phyloP scores from a whole-genome alignment of 2,888 invertebrate genomes.

The Eupithecia centaureata region DNA sequence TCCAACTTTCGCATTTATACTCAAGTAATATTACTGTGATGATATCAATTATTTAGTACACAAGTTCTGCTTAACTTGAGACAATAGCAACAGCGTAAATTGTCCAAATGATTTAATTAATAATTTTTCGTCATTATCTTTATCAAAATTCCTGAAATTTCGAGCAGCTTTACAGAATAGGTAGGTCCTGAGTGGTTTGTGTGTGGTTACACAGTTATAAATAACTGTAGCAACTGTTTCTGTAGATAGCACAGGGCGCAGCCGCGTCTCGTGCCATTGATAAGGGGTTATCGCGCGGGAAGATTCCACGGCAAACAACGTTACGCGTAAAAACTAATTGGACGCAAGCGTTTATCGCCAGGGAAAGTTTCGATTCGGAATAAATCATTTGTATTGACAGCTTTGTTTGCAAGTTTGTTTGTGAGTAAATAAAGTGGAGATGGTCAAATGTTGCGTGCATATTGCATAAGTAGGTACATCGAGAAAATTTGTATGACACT shows the following conservation, averaged over 20 bases:
- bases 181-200: not conserved
- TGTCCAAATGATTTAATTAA: no score
- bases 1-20: no score
- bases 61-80: no score
- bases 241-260: slow-evolving; percentile 22
- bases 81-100: no score
- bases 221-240: not conserved
- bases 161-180: no score
- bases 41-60: no score
- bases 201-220: not conserved
- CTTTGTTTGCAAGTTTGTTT: not conserved
- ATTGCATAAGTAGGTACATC: no score
- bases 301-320: slow-evolving; percentile 82
- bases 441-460: not conserved
- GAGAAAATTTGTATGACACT: no score
- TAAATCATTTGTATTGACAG: slow-evolving; percentile 22
- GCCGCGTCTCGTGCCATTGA: slow-evolving; percentile 68
- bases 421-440: not conserved
- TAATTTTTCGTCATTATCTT: not conserved
- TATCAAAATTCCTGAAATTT: not conserved
- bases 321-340: slow-evolving; percentile 40
- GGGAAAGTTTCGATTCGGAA: slow-evolving; percentile 40
- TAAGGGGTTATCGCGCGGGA: slow-evolving; percentile 78
- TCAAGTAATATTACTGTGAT: no score
- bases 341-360: slow-evolving; percentile 29